phyloP scores from a whole-genome alignment of 1,140 invertebrate genomes.

The Limonius californicus region DNA sequence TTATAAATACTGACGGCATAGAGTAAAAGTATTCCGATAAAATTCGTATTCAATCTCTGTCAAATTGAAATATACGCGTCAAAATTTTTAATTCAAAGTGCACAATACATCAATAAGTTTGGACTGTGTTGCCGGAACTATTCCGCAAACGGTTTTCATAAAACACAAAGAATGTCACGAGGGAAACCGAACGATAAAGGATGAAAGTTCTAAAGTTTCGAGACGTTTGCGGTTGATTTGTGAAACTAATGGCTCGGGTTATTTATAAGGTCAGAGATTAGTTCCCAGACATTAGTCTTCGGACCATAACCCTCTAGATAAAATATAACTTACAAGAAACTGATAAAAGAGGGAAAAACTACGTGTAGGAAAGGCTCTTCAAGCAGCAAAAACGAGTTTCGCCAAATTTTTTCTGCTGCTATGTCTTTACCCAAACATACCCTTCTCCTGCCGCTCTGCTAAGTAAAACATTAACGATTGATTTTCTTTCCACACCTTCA shows the following conservation, averaged over 20 bases:
- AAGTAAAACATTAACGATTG: neutral
- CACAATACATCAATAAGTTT: too few species aligned
- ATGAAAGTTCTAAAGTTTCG: neutral
- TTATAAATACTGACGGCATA: too few species aligned
- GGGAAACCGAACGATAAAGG: neutral
- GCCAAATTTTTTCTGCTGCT: neutral
- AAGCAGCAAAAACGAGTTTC: neutral
- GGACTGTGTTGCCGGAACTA: too few species aligned
- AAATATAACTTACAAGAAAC: neutral
- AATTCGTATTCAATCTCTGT: too few species aligned
- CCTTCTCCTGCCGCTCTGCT: neutral
- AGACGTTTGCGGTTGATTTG: neutral
- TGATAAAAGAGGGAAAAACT: neutral
- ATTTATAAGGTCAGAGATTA: constrained; percentile 1
- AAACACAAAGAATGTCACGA: neutral
- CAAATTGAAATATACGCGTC: too few species aligned
- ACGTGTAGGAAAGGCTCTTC: neutral
- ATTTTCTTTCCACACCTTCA: too few species aligned
- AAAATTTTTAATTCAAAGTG: too few species aligned
- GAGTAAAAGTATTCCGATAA: too few species aligned
- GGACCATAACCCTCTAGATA: neutral
- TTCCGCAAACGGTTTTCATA: neutral
- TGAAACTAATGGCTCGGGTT: neutral
- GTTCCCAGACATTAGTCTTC: neutral
- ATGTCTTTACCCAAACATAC: neutral